phyloP scores from a whole-genome alignment of 2,888 invertebrate species.

The Sesia apiformis region DNA sequence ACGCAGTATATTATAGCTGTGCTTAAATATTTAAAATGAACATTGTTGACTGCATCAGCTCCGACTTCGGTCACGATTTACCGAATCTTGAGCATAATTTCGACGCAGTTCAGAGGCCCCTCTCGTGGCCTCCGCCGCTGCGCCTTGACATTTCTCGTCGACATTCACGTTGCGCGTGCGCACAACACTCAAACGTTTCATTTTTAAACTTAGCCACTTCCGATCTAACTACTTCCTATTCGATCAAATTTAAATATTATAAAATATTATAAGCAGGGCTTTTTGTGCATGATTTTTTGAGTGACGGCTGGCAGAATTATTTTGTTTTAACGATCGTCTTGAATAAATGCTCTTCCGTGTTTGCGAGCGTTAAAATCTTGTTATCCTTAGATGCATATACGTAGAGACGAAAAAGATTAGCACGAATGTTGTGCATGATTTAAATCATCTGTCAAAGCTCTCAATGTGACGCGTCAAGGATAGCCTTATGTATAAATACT shows the following conservation, averaged over 20 bases:
- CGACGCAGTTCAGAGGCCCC: constrained; percentile 7
- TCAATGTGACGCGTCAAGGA: too few relatives aligned
- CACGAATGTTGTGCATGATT: too few relatives aligned
- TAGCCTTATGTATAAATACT: too few relatives aligned
- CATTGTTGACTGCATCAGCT: neutral
- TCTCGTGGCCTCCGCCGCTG: constrained; percentile 29
- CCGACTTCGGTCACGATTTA: neutral
- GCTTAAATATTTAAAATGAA: neutral
- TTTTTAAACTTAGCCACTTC: constrained; percentile 58
- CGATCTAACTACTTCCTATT: constrained; percentile 60
- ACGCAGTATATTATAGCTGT: too few relatives aligned
- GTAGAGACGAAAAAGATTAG: too few relatives aligned
- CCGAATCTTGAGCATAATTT: constrained; percentile 3
- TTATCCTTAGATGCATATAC: too few relatives aligned
- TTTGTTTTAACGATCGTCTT: neutral
- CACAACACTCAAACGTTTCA: constrained; percentile 51
- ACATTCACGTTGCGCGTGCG: constrained; percentile 51
- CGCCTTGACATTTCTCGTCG: constrained; percentile 46
- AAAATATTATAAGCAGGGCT: neutral
- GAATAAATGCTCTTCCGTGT: neutral
- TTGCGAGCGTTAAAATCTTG: neutral
- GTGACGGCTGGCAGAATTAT: neutral
- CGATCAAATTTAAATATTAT: constrained; percentile 9
- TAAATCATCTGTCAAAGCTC: too few relatives aligned
- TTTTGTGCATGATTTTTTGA: neutral